Conservation (phyloP, 2,797 vertebrate species). For the Cetoscarus ocellatus region DNA sequence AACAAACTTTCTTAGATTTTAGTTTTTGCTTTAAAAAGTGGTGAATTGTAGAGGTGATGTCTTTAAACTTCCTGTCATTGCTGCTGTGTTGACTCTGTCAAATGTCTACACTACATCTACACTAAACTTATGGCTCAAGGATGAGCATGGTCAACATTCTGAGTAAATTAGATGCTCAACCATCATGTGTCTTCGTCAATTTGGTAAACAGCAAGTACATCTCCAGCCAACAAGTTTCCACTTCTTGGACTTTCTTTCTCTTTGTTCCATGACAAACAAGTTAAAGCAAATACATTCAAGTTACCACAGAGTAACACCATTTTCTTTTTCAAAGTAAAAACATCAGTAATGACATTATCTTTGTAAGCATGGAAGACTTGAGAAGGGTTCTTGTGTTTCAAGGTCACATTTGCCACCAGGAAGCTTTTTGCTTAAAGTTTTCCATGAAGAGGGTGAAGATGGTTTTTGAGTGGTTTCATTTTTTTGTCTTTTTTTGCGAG, state of each 20-base stretch:
- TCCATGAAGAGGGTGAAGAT: slow-evolving; percentile 66
- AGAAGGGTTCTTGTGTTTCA: slow-evolving; percentile 48
- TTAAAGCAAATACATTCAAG: slow-evolving; percentile 50
- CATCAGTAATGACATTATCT: slow-evolving; percentile 42
- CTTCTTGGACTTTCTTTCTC: neutral
- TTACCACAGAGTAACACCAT: slow-evolving; percentile 47
- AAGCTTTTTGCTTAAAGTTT: slow-evolving; percentile 72
- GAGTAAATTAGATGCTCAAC: too few species aligned
- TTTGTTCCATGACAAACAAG: slow-evolving; percentile 31
- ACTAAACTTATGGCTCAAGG: too few species aligned
- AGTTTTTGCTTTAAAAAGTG: too few species aligned
- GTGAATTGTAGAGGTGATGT: too few species aligned
- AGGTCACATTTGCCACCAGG: slow-evolving; percentile 67
- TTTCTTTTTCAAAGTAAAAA: slow-evolving; percentile 40
- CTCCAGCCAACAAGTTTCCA: neutral
- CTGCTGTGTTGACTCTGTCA: too few species aligned
- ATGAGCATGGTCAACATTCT: too few species aligned
- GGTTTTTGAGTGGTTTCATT: slow-evolving; percentile 62
- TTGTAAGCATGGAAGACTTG: slow-evolving; percentile 49
- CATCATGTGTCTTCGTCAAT: too few species aligned
- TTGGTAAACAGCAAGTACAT: too few species aligned
- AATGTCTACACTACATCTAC: too few species aligned
- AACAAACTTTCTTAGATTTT: too few species aligned
- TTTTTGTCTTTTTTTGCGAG: slow-evolving; percentile 66
- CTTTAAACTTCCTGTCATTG: too few species aligned